Evolutionary conservation across 2,797 vertebrate species (phyloP).

Genomic region (Odontamblyopus rebecca): DNA sequence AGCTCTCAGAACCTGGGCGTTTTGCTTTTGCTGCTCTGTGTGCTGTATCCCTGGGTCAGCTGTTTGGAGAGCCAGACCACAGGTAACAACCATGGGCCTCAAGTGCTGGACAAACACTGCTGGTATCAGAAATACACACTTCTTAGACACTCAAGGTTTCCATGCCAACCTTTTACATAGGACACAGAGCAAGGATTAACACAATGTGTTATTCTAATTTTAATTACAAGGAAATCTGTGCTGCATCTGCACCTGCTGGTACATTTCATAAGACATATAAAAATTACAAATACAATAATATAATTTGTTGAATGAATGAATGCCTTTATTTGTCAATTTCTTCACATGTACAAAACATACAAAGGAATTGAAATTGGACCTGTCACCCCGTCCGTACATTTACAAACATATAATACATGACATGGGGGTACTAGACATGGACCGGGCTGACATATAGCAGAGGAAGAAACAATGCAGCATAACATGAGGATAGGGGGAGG

Average conservation of each 20-base stretch:
- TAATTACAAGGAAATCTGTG: background rate
- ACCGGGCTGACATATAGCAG: too few relatives aligned
- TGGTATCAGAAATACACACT: background rate
- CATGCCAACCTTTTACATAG: constrained; percentile 6
- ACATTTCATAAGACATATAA: too few relatives aligned
- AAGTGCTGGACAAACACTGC: background rate
- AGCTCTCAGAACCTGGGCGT: constrained; percentile 80
- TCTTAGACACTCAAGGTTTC: background rate
- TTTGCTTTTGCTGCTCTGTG: constrained; percentile 89
- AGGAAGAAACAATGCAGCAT: too few relatives aligned
- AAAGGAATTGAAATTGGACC: too few relatives aligned
- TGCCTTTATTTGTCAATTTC: too few relatives aligned
- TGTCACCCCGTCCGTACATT: too few relatives aligned
- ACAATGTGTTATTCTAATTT: background rate
- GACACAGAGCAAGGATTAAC: constrained; percentile 1
- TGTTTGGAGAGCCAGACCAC: constrained; percentile 85
- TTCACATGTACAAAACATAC: too few relatives aligned
- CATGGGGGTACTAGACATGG: too few relatives aligned
- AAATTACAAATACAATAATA: too few relatives aligned
- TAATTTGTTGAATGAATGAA: too few relatives aligned
- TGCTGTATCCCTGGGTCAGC: constrained; percentile 79
- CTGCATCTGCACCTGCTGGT: background rate
- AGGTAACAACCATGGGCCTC: constrained; percentile 70
- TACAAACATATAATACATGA: too few relatives aligned
- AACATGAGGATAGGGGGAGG: too few relatives aligned